Conservation (phyloP, 2,888 invertebrate genomes). For the Chymomyza amoena region DNA sequence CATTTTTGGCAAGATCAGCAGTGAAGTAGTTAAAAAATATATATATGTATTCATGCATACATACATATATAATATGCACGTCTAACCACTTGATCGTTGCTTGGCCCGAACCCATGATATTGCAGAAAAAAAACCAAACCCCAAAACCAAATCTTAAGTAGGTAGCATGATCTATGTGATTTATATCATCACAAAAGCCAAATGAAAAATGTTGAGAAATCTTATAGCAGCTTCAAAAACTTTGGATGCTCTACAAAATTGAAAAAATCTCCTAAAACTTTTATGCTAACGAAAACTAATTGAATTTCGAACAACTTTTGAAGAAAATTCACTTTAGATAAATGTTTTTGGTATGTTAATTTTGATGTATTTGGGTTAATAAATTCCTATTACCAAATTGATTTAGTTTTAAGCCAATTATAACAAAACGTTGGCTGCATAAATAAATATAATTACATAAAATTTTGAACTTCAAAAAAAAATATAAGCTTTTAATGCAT, state of each 20-base stretch:
- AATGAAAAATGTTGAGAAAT: background rate
- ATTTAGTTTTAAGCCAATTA: background rate
- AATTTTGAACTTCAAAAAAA: too few relatives aligned
- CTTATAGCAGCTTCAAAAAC: background rate
- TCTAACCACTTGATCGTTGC: constrained; percentile 49
- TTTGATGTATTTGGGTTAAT: background rate
- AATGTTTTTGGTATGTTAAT: background rate
- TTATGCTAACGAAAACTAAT: too few relatives aligned
- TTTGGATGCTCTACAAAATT: background rate
- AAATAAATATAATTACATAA: too few relatives aligned
- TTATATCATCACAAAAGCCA: constrained; percentile 46
- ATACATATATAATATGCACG: background rate
- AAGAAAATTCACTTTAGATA: background rate
- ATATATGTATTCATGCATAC: background rate
- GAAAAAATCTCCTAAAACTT: too few relatives aligned
- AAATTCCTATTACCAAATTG: background rate
- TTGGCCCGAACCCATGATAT: constrained; percentile 43
- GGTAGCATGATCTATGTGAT: constrained; percentile 42
- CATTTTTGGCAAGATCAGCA: background rate
- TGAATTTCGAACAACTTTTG: background rate
- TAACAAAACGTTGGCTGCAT: background rate
- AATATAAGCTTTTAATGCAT: too few relatives aligned
- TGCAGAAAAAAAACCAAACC: constrained; percentile 20
- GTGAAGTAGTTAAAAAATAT: background rate
- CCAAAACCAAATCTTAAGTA: constrained; percentile 16